Conservation (phyloP, 1,140 invertebrate species). For the Pachypeltis micranthus region DNA sequence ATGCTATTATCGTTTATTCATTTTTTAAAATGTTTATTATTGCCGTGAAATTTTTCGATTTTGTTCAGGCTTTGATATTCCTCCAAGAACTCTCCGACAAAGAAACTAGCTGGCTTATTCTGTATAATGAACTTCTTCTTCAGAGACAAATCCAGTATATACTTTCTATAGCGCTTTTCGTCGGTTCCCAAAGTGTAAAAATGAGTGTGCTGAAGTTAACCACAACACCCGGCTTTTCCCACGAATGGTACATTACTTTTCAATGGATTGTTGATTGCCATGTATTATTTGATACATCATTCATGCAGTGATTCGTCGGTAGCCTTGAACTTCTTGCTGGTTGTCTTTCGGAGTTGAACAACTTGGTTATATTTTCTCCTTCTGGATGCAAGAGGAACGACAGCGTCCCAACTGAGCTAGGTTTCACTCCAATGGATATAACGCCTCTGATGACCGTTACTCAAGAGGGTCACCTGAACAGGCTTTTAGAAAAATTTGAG, state of each 20-base stretch:
- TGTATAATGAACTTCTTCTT: slow-evolving; percentile 37
- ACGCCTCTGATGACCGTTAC: slow-evolving; percentile 33
- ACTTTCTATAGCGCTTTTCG: slow-evolving; percentile 40
- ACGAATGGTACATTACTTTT: slow-evolving; percentile 31
- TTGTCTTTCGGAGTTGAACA: slow-evolving; percentile 39
- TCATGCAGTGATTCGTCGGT: neutral
- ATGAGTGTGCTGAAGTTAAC: slow-evolving; percentile 38
- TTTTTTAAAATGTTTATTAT: slow-evolving; percentile 1
- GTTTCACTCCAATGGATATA: slow-evolving; percentile 22
- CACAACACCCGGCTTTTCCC: slow-evolving; percentile 35
- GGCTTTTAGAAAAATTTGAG: slow-evolving; percentile 37
- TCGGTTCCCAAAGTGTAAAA: slow-evolving; percentile 37
- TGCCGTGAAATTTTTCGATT: no score
- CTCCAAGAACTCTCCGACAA: slow-evolving; percentile 36
- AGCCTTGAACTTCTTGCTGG: slow-evolving; percentile 30
- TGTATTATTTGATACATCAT: neutral
- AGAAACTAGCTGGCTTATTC: slow-evolving; percentile 36
- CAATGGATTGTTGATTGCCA: neutral
- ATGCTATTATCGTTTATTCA: neutral
- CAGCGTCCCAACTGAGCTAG: neutral
- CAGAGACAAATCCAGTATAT: slow-evolving; percentile 40
- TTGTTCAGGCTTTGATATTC: slow-evolving; percentile 23
- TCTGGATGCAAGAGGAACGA: neutral
- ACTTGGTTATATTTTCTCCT: slow-evolving; percentile 31
- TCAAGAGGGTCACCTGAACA: slow-evolving; percentile 41